Conservation (phyloP, 2,888 invertebrate genomes). For the Parapristionchus giblindavisi region DNA sequence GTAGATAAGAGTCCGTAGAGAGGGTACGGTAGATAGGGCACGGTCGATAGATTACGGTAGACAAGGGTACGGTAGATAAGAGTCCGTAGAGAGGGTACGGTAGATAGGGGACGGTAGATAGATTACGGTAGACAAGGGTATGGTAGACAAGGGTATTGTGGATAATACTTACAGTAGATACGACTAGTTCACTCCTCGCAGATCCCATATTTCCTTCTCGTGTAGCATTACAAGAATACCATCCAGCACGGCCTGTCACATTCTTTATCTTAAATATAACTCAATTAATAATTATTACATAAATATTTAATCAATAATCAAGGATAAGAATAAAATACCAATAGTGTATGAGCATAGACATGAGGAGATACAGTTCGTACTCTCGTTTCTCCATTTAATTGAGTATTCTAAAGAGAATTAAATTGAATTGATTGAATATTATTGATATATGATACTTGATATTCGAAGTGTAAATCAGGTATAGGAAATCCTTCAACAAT, state of each 20-base stretch:
- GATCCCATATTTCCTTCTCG: constrained; percentile 14
- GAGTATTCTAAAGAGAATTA: not conserved
- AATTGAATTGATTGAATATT: not conserved
- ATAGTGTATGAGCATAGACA: constrained; percentile 6
- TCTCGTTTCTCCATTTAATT: not conserved
- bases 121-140: too few species aligned
- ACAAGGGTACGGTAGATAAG: too few species aligned
- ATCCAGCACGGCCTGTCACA: constrained; percentile 31
- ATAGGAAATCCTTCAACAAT: constrained; percentile 46
- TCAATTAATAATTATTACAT: not conserved
- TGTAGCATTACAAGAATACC: constrained; percentile 26
- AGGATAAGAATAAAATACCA: not conserved
- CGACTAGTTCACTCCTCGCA: constrained; percentile 14
- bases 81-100: too few species aligned
- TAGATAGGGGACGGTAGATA: too few species aligned
- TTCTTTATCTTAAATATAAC: not conserved
- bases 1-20: too few species aligned
- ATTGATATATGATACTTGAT: not conserved
- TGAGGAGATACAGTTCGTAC: not conserved
- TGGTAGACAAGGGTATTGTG: too few species aligned
- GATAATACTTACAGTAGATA: constrained; percentile 21
- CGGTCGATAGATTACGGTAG: too few species aligned
- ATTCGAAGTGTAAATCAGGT: constrained; percentile 38
- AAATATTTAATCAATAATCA: not conserved
- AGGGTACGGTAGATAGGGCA: too few species aligned